phyloP scores from a whole-genome alignment of 2,888 invertebrate genomes.

The Hylaea fasciaria region DNA sequence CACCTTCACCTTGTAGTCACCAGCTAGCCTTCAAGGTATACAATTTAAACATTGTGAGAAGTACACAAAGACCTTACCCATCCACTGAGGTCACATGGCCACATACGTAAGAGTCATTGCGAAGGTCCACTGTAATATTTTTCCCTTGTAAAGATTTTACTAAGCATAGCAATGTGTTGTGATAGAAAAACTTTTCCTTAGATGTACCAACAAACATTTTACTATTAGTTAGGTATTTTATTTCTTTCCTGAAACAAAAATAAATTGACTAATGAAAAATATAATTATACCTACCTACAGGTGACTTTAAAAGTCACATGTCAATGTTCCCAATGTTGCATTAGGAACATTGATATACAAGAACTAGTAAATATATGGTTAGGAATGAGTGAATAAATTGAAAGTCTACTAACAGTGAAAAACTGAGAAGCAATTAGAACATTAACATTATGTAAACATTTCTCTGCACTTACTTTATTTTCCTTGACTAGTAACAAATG shows the following conservation, averaged over 20 bases:
- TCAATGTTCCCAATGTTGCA: too few species aligned
- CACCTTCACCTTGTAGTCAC: too few species aligned
- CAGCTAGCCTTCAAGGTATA: too few species aligned
- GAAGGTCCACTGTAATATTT: conserved; percentile 87
- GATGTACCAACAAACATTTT: conserved; percentile 66
- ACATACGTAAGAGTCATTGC: conserved; percentile 87
- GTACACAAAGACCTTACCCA: conserved; percentile 84
- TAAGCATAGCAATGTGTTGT: conserved; percentile 86
- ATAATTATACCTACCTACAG: too few species aligned
- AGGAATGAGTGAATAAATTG: background rate
- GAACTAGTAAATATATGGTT: too few species aligned
- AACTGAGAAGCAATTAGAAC: background rate
- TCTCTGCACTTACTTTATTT: conserved; percentile 22
- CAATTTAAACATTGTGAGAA: too few species aligned
- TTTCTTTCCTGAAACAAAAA: conserved; percentile 10
- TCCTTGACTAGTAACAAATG: background rate
- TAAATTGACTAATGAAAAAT: too few species aligned
- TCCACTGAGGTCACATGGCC: conserved; percentile 86
- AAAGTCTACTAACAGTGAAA: background rate
- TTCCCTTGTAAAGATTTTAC: conserved; percentile 86
- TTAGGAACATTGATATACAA: too few species aligned
- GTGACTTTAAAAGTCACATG: too few species aligned
- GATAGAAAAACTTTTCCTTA: conserved; percentile 77
- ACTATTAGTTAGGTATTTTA: background rate
- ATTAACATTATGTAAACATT: background rate